Evolutionary conservation across 2,113 vertebrate species (phyloP).

Genomic region (Corythornis vintsioides): DNA sequence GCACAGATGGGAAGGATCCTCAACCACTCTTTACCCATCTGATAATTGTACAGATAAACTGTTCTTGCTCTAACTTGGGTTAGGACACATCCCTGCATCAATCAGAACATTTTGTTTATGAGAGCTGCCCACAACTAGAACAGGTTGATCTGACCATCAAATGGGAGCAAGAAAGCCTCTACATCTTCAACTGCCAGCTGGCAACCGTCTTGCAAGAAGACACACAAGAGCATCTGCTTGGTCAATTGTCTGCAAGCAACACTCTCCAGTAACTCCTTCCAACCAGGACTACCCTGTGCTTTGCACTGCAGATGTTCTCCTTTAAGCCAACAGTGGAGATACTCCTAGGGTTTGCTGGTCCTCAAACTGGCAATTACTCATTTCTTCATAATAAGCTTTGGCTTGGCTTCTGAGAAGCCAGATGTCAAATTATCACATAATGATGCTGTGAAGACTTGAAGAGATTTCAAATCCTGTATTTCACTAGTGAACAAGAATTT

Average conservation of each 20-base stretch:
- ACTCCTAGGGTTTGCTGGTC: not conserved
- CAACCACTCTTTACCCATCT: not conserved
- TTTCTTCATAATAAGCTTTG: not conserved
- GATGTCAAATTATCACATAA: not conserved
- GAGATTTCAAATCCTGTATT: not conserved
- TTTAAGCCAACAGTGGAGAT: not conserved
- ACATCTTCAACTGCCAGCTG: not conserved
- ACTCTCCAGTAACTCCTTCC: not conserved
- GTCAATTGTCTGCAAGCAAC: not conserved
- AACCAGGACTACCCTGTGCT: not conserved
- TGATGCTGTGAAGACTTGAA: not conserved
- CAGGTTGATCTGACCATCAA: not conserved
- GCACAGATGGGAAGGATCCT: not conserved
- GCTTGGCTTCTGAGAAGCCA: not conserved
- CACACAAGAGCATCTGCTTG: not conserved
- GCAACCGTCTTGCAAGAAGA: not conserved
- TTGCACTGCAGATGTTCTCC: not conserved
- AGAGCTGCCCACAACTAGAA: not conserved
- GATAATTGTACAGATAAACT: not conserved
- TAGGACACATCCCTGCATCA: not conserved
- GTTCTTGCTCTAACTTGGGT: not conserved
- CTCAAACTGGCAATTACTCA: fast-evolving
- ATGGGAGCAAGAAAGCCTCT: not conserved
- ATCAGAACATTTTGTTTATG: not conserved
- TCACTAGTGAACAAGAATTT: not conserved